Evolutionary conservation across 1,140 invertebrate species (phyloP), one percentile per base, ranked within the genome.

Genomic region (Drosophila sulfurigaster): DNA sequence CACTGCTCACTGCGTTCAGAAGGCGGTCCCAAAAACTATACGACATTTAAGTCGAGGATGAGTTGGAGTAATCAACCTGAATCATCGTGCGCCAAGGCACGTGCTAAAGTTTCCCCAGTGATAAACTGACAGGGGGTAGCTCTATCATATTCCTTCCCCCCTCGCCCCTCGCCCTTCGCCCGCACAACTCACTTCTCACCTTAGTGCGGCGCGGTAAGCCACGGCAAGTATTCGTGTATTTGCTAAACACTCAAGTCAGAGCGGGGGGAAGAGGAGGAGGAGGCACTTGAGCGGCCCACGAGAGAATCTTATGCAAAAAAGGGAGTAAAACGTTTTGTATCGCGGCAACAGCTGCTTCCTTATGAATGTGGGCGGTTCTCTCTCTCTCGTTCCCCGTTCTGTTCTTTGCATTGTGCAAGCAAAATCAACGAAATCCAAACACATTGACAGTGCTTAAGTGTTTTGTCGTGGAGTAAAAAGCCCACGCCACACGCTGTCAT

Each of bases 401-500:
- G 16, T 13, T 8, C 56, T 52, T 45, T 20, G 62, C 63, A 74
- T 81, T 78, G 71, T 68, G 66, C 70, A 66, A 75, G 64, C 67
- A 35, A 75, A 82, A 82, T 82, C 80, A 75, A 69, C 60, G 77
- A 79, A 83, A 83, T 74, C 74, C 81, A 83, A 83, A 83, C 73
- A 80, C 81, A 83, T 83, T 83, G 81, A 74, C 73, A 74, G 68
- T 68, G 65, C 77, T 68, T 52, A 74, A 83, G 81, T 83, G 77
- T 73, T 83, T 70, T 70, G 52, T 66, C 69, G 41, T 63, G 57
- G 52, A 59, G 46, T 35, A 51, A 43, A 25, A 35, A 49, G 10
- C 48, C 35, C 8, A 38, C 35, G 48, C 35, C 28, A 13, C 25
- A 5, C 51, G 13, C 13, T 38, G 30, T 41, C 32, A 25, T 10